Conservation (phyloP, 1,140 invertebrate genomes). For the Drosophila kohkoa region DNA sequence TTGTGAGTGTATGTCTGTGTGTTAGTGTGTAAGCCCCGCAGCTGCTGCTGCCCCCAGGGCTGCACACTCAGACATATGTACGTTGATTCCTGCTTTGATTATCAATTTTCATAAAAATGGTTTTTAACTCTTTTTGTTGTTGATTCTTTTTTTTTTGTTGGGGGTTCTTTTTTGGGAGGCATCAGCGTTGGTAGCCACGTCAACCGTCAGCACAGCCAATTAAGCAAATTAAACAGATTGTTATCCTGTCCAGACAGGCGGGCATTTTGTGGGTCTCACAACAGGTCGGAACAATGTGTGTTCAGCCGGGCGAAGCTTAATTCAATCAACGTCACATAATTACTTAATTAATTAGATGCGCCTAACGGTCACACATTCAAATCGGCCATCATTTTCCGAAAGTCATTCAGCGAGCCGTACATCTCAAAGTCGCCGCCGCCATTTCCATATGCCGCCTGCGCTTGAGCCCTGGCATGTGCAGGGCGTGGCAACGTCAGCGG, state of each 20-base stretch:
- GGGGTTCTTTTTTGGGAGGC: neutral
- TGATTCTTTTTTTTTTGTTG: slow-evolving; percentile 11
- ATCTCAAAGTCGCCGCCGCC: slow-evolving; percentile 88
- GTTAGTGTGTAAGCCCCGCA: slow-evolving; percentile 5
- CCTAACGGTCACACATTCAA: slow-evolving; percentile 87
- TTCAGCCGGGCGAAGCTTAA: slow-evolving; percentile 55
- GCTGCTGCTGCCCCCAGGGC: neutral
- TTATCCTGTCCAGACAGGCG: slow-evolving; percentile 69
- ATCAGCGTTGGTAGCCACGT: slow-evolving; percentile 60
- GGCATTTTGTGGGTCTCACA: slow-evolving; percentile 4
- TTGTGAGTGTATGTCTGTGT: neutral
- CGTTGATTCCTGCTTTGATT: slow-evolving; percentile 43
- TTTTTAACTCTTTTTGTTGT: slow-evolving; percentile 44
- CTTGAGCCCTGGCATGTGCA: slow-evolving; percentile 87
- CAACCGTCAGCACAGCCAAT: slow-evolving; percentile 75
- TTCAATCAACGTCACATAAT: slow-evolving; percentile 76
- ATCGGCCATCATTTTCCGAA: slow-evolving; percentile 93
- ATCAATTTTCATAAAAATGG: slow-evolving; percentile 63
- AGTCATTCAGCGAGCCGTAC: slow-evolving; percentile 92
- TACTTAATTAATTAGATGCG: slow-evolving; percentile 79
- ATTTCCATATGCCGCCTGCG: slow-evolving; percentile 37
- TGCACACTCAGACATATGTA: neutral
- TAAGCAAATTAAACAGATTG: slow-evolving; percentile 82
- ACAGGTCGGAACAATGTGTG: slow-evolving; percentile 33
- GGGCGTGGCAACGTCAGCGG: slow-evolving; percentile 93